Conservation (phyloP, 2,113 vertebrate genomes). For the Seriola rivoliana region DNA sequence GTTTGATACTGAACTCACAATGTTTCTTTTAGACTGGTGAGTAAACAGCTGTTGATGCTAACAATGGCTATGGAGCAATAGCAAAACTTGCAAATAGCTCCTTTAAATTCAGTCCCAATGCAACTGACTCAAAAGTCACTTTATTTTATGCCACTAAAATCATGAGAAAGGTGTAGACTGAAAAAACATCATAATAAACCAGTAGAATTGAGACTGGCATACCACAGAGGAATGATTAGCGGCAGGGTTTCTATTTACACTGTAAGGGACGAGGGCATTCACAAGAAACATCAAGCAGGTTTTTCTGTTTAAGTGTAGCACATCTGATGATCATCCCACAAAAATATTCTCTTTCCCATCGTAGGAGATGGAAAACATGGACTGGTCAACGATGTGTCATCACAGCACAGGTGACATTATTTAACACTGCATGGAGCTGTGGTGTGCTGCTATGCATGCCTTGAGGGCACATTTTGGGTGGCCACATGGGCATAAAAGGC, state of each 20-base stretch:
- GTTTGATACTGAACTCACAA: no score
- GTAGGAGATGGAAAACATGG: neutral
- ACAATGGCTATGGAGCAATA: no score
- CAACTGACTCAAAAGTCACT: neutral
- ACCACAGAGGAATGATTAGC: neutral
- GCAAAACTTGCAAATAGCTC: no score
- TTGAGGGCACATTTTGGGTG: neutral
- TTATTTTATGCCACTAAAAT: no score
- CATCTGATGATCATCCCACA: neutral
- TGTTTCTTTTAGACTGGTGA: no score
- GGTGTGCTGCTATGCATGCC: neutral
- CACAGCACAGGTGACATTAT: neutral
- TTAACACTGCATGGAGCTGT: neutral
- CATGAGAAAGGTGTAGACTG: no score
- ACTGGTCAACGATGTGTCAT: neutral
- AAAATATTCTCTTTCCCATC: constrained; percentile 11
- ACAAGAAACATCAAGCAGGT: neutral
- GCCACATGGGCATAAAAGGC: neutral
- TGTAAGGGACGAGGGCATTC: neutral
- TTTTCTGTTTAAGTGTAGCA: neutral
- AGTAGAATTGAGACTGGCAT: neutral
- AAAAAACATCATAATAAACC: neutral
- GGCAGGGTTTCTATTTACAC: neutral
- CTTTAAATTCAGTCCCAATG: neutral
- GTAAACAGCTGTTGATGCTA: no score